Base-by-base conservation (phyloP, 2,113 vertebrate genomes). In the Oenanthe melanoleuca region DNA sequence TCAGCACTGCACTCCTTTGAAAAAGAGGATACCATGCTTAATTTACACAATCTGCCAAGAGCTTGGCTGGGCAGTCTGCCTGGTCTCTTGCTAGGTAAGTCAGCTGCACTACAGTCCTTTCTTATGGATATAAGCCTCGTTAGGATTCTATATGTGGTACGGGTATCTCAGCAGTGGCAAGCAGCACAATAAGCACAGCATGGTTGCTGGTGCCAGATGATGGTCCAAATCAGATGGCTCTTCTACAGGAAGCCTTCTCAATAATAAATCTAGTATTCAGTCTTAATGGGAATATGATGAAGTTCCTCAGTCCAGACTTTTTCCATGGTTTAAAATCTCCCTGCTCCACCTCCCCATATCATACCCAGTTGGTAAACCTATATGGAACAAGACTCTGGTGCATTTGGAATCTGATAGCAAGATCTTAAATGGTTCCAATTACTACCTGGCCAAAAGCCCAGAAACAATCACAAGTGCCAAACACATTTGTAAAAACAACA, bases 381-480 rank as follows among this genome's bases (percentile, higher is more conserved):
- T 49, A 70, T 4, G 40, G 55, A 93, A 80, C 21, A 80, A 45
- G 59, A 80, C 56, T 57, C 26, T 12, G 37, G 37, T 56, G 60
- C 60, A 47, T 78, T 88, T 86, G 37, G 47, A 84, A 92, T 88
- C 82, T 81, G 80, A 56, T 34, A 90, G 67, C 1, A 1, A 92
- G 82, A 92, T 88, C 67, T 81, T 96, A 92, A 93, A 64, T 74
- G 60, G 74, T 83, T 88, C 72, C 64, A 95, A 95, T 90, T 92
- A 66, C 49, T 44, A 65, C 37, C n/a, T 95, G 94, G 94, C 92
- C 61, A 71, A 92, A 86, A 96, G 92, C 89, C 92, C 93, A 95
- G 94, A 90, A 93, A 71, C 52, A 94, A 49, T 90, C 83, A 84
- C 1, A 18, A 88, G 65, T 79, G 60, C 75, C 80, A 94, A 96